A percentile compares a stretch with the other conserved stretches of the same genome.
phyloP scores from a whole-genome alignment of 2,797 vertebrate genomes.

The Graptemys geographica region DNA sequence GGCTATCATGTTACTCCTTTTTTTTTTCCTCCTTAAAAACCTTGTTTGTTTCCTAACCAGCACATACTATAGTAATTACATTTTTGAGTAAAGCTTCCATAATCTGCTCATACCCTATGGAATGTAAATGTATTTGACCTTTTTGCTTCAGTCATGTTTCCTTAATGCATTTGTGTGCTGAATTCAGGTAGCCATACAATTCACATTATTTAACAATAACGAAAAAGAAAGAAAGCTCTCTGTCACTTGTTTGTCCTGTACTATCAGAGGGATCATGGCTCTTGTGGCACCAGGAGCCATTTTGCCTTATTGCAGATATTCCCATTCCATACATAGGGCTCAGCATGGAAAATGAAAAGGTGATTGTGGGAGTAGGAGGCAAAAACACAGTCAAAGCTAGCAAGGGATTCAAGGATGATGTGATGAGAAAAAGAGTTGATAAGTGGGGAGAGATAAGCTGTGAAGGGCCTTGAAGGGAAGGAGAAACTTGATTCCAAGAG shows the following conservation, averaged over 20 bases:
- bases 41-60: conserved; percentile 10
- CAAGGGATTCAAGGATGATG: neutral
- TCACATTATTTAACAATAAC: conserved; percentile 4
- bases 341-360: neutral
- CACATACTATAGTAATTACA: neutral
- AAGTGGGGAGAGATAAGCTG: neutral
- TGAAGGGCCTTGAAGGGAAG: neutral
- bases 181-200: conserved; percentile 1
- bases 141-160: conserved; percentile 20
- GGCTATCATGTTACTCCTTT: neutral
- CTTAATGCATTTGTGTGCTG: neutral
- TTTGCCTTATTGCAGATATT: neutral
- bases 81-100: conserved; percentile 22
- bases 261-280: neutral
- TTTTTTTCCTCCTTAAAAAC: neutral
- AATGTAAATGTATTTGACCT: conserved; percentile 31
- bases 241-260: neutral
- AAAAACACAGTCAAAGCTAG: neutral
- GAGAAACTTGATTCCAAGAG: neutral
- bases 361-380: neutral
- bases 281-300: neutral
- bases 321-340: neutral
- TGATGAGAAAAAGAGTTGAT: neutral
- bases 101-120: neutral
- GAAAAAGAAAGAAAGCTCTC: neutral